Base-by-base conservation (phyloP, 1,140 invertebrate species). In the Asobara japonica region DNA sequence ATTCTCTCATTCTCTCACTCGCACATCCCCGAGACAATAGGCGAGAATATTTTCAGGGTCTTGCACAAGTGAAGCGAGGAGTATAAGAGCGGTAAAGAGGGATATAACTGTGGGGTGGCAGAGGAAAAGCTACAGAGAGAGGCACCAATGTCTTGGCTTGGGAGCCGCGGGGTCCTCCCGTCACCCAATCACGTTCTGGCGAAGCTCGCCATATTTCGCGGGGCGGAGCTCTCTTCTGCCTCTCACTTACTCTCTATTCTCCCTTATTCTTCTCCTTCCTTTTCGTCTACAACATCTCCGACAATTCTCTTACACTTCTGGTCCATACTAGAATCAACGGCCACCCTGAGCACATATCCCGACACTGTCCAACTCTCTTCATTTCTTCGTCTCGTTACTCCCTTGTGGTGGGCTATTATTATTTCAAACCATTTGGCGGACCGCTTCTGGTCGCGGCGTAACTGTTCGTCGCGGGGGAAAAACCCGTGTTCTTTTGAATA, bases 71-170 rank as follows among this genome's bases (percentile, higher is more conserved):
- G 62, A 72, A 76, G 72, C 73, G 22, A 16, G n/a, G 38, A 45
- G 48, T 48, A 51, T 61, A 64, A 27, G 48, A 64, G 64, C 33
- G 69, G 56, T 74, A 75, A 62, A 75, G 75, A 51, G 41, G 77
- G 74, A 76, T 79, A 72, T 69, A 76, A 71, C 62, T 51, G 76
- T 69, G 41, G n/a, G 64, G 68, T 71, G 41, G 71, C 64, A 70
- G 71, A 71, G 69, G 72, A 51, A 61, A 64, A 45, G 68, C 65
- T 38, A 38, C 72, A 71, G 66, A 79, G 72, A 78, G 80, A 80
- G 80, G 82, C 80, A 83, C 85, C 85, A 87, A 87, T 86, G 85
- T 87, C 85, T 87, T 85, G 83, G 83, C 83, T 85, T 77, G 80
- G 76, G 69, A 84, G 78, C 81, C 75, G 79, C 77, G 78, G 79